Conservation (phyloP, 2,797 vertebrate genomes). For the Leptoclinus maculatus region DNA sequence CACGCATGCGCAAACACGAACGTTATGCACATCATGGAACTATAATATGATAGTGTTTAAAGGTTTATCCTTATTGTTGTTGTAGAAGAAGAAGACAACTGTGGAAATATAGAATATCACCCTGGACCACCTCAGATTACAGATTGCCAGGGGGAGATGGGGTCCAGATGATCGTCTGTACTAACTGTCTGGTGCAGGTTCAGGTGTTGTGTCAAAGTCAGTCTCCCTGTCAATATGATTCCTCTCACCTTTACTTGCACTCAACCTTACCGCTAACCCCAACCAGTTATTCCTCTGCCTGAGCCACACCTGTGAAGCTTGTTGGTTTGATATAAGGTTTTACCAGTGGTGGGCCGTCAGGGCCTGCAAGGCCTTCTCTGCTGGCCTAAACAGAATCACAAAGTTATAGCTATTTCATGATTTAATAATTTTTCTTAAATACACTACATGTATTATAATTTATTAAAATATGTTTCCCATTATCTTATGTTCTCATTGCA, state of each 20-base stretch:
- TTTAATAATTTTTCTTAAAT: too few relatives aligned
- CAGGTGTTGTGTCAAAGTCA: neutral
- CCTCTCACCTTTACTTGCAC: neutral
- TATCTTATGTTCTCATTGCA: too few relatives aligned
- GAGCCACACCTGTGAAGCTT: neutral
- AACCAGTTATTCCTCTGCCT: neutral
- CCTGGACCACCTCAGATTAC: neutral
- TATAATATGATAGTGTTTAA: neutral
- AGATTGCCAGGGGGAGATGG: neutral
- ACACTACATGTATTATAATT: too few relatives aligned
- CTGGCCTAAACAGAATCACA: too few relatives aligned
- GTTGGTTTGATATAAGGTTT: neutral
- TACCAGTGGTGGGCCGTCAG: too few relatives aligned
- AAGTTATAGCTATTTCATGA: too few relatives aligned
- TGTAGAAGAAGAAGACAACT: neutral
- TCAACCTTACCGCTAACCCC: neutral
- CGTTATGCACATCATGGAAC: neutral
- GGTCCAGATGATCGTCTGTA: neutral
- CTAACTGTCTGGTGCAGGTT: neutral
- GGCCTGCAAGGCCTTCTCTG: too few relatives aligned
- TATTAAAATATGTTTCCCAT: too few relatives aligned
- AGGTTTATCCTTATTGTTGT: neutral
- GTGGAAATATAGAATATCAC: neutral
- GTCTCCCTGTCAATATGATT: neutral
- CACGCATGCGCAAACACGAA: slow-evolving; percentile 28